Conservation (phyloP, 2,888 invertebrate genomes). For the Scelioninae gen. 2 region DNA sequence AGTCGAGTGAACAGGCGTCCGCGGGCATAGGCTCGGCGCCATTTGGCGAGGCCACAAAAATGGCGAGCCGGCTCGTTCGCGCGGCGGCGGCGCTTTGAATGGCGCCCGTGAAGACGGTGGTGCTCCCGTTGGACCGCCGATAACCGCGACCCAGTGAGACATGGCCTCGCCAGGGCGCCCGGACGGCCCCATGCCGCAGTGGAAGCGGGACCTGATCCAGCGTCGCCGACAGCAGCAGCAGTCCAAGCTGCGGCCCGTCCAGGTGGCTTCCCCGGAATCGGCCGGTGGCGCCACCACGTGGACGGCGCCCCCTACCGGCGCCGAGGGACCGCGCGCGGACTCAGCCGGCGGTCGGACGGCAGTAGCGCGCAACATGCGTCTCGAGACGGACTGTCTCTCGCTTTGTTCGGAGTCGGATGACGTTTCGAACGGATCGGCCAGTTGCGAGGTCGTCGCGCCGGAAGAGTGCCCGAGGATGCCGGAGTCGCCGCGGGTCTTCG, state of each 20-base stretch:
- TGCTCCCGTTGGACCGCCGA: not conserved
- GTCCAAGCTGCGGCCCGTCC: constrained; percentile 37
- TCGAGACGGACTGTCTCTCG: constrained; percentile 69
- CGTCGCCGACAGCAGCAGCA: constrained; percentile 78
- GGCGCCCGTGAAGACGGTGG: not conserved
- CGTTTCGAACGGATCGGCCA: constrained; percentile 63
- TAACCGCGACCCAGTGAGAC: not conserved
- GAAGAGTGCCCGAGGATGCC: constrained; percentile 52
- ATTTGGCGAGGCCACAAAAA: constrained; percentile 63
- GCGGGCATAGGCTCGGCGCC: constrained; percentile 6
- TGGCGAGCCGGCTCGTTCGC: constrained; percentile 12
- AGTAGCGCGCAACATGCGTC: constrained; percentile 74
- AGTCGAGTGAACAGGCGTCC: too few species aligned
- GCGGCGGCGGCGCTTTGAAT: constrained; percentile 12
- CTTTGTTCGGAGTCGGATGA: constrained; percentile 69
- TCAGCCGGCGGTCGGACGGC: constrained; percentile 63
- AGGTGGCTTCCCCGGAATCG: constrained; percentile 56
- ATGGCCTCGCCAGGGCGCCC: constrained; percentile 35
- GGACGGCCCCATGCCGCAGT: constrained; percentile 80
- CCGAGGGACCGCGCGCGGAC: constrained; percentile 59
- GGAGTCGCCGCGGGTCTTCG: constrained; percentile 50
- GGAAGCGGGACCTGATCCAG: constrained; percentile 86
- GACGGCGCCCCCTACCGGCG: constrained; percentile 59
- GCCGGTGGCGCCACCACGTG: constrained; percentile 62
- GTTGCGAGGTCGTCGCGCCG: constrained; percentile 65